Percentiles rank a stretch among this genome's conserved stretches.
These are phyloP conservation scores for Morphnarchus princeps DNA, from an alignment of 2,113 vertebrate species.

Conservation along the genomic window DNA sequence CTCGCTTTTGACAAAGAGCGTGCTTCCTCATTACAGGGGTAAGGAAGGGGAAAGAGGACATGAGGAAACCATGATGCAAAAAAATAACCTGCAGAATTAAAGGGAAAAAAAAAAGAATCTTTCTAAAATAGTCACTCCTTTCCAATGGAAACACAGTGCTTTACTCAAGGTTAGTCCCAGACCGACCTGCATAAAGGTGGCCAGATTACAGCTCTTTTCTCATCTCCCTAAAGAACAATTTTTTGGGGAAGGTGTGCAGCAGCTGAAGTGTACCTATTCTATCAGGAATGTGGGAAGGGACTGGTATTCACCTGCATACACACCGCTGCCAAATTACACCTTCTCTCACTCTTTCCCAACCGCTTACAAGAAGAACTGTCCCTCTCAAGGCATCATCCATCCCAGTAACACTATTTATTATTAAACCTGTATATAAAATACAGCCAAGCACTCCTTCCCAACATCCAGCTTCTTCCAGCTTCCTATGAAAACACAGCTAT, in stretches of 20 bases:
- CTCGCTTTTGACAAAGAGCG: neutral
- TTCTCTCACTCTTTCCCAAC: neutral
- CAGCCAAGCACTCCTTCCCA: neutral
- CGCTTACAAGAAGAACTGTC: neutral
- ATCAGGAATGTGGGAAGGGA: neutral
- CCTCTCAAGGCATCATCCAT: neutral
- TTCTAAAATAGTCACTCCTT: neutral
- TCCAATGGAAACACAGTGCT: neutral
- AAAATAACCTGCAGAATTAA: neutral
- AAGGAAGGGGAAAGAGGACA: neutral
- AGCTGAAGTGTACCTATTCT: neutral
- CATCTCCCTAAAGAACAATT: neutral
- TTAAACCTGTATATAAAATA: neutral
- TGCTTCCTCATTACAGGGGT: neutral
- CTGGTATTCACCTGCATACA: neutral
- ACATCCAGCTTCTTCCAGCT: neutral
- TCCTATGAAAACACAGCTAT: neutral
- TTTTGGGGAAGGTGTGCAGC: neutral
- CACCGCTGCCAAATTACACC: accelerated
- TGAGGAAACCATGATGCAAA: neutral
- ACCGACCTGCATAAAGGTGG: neutral
- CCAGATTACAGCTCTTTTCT: neutral
- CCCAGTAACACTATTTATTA: neutral
- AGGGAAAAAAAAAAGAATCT: neutral
- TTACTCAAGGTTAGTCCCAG: neutral